Percentiles rank a stretch among this genome's conserved stretches.
phyloP scores from a whole-genome alignment of 1,140 invertebrate species.

The Anastrepha obliqua region DNA sequence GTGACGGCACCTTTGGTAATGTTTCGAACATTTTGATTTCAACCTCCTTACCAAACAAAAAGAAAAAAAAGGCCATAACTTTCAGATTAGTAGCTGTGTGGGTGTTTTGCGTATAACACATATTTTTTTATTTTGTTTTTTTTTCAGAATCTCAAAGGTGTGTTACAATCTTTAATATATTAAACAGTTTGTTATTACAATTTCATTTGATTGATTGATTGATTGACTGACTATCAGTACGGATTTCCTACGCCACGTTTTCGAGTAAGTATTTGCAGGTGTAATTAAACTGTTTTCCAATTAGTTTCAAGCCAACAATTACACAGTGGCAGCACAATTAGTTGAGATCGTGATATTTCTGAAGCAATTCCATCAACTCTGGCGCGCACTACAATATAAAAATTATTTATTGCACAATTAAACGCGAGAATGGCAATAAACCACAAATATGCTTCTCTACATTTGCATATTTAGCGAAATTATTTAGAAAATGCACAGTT shows the following conservation, averaged over 20 bases:
- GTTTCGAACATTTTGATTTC: too few relatives aligned
- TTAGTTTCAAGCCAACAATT: neutral
- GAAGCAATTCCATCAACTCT: conserved; percentile 3
- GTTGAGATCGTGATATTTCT: conserved; percentile 25
- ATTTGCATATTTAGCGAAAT: neutral
- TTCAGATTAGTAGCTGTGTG: too few relatives aligned
- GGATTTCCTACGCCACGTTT: neutral
- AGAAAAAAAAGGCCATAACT: too few relatives aligned
- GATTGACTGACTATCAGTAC: neutral
- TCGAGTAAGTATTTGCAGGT: neutral
- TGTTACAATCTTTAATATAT: neutral
- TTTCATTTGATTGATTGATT: conserved; percentile 13
- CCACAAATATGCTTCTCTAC: neutral
- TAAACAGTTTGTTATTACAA: neutral
- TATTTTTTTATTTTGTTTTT: neutral
- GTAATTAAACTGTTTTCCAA: neutral
- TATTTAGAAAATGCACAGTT: neutral
- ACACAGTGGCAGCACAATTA: conserved; percentile 21
- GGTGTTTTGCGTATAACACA: too few relatives aligned
- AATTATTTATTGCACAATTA: conserved; percentile 38
- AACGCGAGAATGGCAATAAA: neutral
- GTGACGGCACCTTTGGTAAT: too few relatives aligned
- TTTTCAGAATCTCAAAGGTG: too few relatives aligned
- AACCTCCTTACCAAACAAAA: too few relatives aligned
- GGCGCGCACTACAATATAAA: neutral